phyloP scores from a whole-genome alignment of 2,797 vertebrate species.

The Chelidonichthys spinosus region DNA sequence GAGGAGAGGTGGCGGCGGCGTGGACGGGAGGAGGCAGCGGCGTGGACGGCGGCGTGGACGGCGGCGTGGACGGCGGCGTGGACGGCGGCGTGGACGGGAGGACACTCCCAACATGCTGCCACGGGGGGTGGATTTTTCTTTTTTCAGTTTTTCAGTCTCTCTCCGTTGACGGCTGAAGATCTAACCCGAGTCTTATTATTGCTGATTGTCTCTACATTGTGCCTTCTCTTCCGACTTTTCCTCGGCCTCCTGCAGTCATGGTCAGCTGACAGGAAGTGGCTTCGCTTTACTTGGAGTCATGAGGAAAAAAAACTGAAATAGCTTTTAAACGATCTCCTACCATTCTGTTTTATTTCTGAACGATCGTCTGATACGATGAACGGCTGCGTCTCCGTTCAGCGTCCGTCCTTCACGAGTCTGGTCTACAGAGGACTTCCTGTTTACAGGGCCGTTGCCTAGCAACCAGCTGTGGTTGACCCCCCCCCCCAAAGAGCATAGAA shows the following conservation, averaged over 20 bases:
- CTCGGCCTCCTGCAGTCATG: constrained; percentile 9
- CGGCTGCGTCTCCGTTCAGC: no score
- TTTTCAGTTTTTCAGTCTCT: not conserved
- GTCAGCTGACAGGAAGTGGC: constrained; percentile 26
- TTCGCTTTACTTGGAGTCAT: constrained; percentile 42
- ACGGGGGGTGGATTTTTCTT: not conserved
- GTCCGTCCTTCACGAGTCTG: no score
- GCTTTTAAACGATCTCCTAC: constrained; percentile 24
- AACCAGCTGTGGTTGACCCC: no score
- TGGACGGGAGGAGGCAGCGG: no score
- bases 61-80: not conserved
- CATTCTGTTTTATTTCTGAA: constrained; percentile 33
- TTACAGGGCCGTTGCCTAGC: no score
- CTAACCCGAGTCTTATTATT: constrained; percentile 29
- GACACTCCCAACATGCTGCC: constrained; percentile 8
- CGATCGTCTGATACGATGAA: not conserved
- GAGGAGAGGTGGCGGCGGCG: not conserved
- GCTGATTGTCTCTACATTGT: constrained; percentile 60
- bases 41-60: no score
- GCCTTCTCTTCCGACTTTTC: constrained; percentile 59
- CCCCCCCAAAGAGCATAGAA: no score
- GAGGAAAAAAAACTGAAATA: not conserved
- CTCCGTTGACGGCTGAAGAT: constrained; percentile 33
- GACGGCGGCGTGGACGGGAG: not conserved
- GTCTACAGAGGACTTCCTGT: no score